Conservation (phyloP, 2,113 vertebrate species). For the Cavia aperea region DNA sequence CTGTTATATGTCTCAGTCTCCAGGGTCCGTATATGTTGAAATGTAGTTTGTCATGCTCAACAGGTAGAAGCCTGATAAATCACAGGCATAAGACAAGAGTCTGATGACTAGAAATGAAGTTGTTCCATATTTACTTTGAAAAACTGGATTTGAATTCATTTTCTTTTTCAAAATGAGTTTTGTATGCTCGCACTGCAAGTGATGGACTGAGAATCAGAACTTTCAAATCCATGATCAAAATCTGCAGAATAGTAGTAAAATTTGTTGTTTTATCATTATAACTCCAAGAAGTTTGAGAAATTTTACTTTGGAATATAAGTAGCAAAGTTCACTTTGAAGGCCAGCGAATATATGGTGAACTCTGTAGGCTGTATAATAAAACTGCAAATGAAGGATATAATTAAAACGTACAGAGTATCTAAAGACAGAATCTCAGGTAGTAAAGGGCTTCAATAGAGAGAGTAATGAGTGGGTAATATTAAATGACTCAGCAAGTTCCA, state of each 20-base stretch:
- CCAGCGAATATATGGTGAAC: neutral
- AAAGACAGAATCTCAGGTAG: neutral
- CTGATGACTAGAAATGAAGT: conserved; percentile 32
- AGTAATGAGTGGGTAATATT: neutral
- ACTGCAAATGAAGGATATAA: conserved; percentile 26
- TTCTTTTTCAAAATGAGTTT: conserved; percentile 3
- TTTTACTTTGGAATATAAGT: neutral
- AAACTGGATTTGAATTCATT: neutral
- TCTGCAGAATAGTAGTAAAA: neutral
- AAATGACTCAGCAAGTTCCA: conserved; percentile 15
- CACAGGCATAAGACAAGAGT: neutral
- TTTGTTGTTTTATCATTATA: neutral
- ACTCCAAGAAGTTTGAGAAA: neutral
- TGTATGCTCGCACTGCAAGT: neutral
- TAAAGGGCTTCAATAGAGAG: neutral
- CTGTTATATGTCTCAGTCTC: conserved; percentile 17
- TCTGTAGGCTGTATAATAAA: neutral
- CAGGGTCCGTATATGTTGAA: neutral
- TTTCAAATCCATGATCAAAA: neutral
- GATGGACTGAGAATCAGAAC: conserved; percentile 8
- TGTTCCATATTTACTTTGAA: neutral
- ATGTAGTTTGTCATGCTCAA: conserved; percentile 23
- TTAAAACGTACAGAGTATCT: neutral
- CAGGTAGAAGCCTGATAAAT: neutral
- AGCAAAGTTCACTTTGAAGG: conserved; percentile 7